Evolutionary conservation across 2,113 vertebrate genomes (phyloP).

Genomic region (Tachycineta bicolor): DNA sequence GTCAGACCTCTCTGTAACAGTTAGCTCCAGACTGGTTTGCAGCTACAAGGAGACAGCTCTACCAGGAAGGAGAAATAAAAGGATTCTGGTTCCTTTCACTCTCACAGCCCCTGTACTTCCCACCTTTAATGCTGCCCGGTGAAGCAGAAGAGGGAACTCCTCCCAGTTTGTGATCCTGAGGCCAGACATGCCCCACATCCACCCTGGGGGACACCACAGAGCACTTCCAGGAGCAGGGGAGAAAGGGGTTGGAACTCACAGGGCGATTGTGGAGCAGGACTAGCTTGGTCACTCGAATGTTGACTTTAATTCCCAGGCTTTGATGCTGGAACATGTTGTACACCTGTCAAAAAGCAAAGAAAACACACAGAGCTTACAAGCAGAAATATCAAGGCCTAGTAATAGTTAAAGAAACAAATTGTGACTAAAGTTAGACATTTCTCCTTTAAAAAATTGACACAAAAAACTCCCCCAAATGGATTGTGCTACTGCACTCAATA

Average conservation of each 20-base stretch:
- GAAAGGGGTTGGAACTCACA: constrained; percentile 76
- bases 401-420: not conserved
- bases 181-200: not conserved
- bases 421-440: not conserved
- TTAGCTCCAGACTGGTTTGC: not conserved
- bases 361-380: not conserved
- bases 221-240: not conserved
- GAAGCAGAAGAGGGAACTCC: not conserved
- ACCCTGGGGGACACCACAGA: not conserved
- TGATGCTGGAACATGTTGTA: constrained; percentile 97
- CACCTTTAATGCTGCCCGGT: not conserved
- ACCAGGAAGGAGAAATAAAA: not conserved
- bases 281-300: constrained; percentile 91
- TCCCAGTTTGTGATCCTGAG: not conserved
- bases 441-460: not conserved
- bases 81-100: not conserved
- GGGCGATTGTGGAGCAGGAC: constrained; percentile 90
- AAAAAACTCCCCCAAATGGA: not conserved
- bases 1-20: not conserved
- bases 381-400: not conserved
- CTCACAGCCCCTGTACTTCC: not conserved
- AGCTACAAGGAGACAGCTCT: not conserved
- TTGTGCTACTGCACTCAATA: not conserved
- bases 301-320: constrained; percentile 89
- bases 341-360: constrained; percentile 78